phyloP scores from a whole-genome alignment of 2,797 vertebrate species.

The Karalla daura region DNA sequence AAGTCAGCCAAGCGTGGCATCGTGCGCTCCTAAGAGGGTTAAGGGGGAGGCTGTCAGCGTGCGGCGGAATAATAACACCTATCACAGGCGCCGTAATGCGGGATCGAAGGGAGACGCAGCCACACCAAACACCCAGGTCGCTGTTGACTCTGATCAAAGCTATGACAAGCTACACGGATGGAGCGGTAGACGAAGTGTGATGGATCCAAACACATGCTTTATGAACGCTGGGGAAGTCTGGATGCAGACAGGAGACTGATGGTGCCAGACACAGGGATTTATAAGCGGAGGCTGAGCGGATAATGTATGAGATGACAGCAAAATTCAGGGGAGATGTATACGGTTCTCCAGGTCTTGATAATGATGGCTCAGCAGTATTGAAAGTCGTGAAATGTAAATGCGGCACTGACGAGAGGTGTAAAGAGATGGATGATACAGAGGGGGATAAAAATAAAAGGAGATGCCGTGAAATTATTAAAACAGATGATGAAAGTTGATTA shows the following conservation, averaged over 20 bases:
- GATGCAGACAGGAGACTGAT: constrained; percentile 19
- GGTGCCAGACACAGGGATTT: not conserved
- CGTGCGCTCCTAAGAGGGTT: constrained; percentile 80
- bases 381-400: too few species aligned
- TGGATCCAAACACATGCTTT: constrained; percentile 11
- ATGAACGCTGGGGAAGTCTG: not conserved
- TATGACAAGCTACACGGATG: constrained; percentile 42
- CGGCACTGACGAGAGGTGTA: too few species aligned
- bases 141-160: constrained; percentile 50
- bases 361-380: too few species aligned
- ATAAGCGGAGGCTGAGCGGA: too few species aligned
- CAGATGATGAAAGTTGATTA: too few species aligned
- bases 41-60: constrained; percentile 81
- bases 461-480: too few species aligned
- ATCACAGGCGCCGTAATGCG: constrained; percentile 59
- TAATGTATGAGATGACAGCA: too few species aligned
- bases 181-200: constrained; percentile 30
- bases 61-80: constrained; percentile 78
- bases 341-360: too few species aligned
- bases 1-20: constrained; percentile 81
- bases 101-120: constrained; percentile 42
- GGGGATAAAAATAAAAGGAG: too few species aligned
- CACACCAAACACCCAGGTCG: constrained; percentile 49
- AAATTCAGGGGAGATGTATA: too few species aligned
- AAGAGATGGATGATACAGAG: too few species aligned